Evolutionary conservation across 2,888 invertebrate genomes (phyloP).

Genomic region (Chymomyza fuscimana): DNA sequence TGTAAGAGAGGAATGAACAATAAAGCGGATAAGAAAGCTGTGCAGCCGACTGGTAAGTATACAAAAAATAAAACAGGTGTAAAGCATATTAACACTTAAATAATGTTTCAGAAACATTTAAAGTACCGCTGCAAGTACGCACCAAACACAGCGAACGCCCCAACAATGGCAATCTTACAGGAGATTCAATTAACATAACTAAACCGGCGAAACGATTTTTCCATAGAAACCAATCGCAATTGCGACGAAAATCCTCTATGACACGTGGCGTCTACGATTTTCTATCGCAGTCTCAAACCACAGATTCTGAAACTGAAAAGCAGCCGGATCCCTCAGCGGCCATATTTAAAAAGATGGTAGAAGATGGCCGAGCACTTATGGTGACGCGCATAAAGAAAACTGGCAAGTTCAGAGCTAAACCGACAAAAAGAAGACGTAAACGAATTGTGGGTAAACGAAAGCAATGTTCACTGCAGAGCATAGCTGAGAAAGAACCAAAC

Average conservation of each 20-base stretch:
- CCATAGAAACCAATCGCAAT: slow-evolving; percentile 43
- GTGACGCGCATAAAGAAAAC: slow-evolving; percentile 81
- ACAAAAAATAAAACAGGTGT: neutral
- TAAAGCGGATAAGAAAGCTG: neutral
- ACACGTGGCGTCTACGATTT: slow-evolving; percentile 73
- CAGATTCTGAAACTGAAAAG: slow-evolving; percentile 51
- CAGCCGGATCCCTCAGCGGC: slow-evolving; percentile 69
- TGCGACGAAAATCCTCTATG: slow-evolving; percentile 44
- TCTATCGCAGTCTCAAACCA: slow-evolving; percentile 70
- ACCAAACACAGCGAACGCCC: neutral
- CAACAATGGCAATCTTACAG: neutral
- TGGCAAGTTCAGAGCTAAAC: slow-evolving; percentile 51
- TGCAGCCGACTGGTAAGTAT: neutral
- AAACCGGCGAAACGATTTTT: slow-evolving; percentile 41
- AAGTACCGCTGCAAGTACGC: slow-evolving; percentile 4
- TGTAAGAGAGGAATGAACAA: neutral
- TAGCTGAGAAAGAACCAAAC: slow-evolving; percentile 2
- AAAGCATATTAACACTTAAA: neutral
- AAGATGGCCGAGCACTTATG: slow-evolving; percentile 81
- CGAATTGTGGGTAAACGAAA: slow-evolving; percentile 52
- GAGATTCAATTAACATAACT: neutral
- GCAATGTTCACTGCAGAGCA: slow-evolving; percentile 37
- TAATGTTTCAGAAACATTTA: neutral
- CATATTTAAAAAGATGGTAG: slow-evolving; percentile 77
- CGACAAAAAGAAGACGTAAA: slow-evolving; percentile 30